Evolutionary conservation across 2,113 vertebrate species (phyloP).

Genomic region (Sphaerodactylus townsendi): DNA sequence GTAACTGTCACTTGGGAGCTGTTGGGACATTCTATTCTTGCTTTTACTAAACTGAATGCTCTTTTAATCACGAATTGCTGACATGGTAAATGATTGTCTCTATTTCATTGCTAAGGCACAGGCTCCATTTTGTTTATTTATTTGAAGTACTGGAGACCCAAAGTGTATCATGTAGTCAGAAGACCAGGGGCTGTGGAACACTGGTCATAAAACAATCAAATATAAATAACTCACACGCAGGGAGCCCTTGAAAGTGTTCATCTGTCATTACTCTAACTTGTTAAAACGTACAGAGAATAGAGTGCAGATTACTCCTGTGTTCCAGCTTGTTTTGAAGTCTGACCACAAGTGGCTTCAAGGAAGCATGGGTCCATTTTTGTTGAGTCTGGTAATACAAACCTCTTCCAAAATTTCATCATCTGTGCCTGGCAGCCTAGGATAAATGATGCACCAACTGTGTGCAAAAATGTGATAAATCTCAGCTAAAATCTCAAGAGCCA

Average conservation of each 20-base stretch:
- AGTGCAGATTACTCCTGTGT: not conserved
- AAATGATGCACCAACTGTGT: not conserved
- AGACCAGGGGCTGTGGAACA: not conserved
- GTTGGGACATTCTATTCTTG: not conserved
- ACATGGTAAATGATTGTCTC: not conserved
- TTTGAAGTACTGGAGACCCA: conserved; percentile 17
- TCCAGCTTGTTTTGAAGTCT: conserved; percentile 10
- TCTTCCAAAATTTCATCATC: conserved; percentile 18
- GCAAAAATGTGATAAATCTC: not conserved
- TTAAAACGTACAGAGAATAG: conserved; percentile 26
- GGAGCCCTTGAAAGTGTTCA: conserved; percentile 2
- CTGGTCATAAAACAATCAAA: conserved; percentile 28
- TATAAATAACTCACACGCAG: conserved; percentile 19
- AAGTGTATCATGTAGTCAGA: conserved; percentile 15
- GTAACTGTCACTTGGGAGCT: not conserved
- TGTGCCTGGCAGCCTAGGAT: not conserved
- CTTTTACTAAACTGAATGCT: not conserved
- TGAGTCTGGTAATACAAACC: conserved; percentile 8
- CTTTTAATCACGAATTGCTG: conserved; percentile 18
- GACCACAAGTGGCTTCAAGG: conserved; percentile 14
- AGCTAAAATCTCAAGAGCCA: not conserved
- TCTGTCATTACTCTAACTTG: conserved; percentile 19
- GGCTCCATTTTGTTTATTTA: conserved; percentile 19
- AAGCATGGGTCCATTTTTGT: not conserved
- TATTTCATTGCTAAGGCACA: conserved; percentile 19